A percentile compares a stretch with the other conserved stretches of the same genome.
These are phyloP conservation scores for Rhaphigaster nebulosa DNA, from an alignment of 2,888 invertebrate species.

Conservation along the genomic window DNA sequence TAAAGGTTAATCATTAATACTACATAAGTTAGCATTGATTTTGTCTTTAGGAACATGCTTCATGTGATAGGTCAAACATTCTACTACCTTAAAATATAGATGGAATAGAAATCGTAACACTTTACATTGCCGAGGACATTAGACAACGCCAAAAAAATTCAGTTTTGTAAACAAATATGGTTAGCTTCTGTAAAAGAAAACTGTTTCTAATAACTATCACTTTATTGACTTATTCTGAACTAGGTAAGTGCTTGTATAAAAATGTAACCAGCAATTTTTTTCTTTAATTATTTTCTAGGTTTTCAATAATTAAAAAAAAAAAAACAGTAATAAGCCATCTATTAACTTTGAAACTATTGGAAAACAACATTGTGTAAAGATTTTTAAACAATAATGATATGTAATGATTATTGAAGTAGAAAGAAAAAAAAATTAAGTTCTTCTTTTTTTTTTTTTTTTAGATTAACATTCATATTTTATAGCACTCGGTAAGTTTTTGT, in stretches of 20 bases:
- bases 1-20: slow-evolving; percentile 28
- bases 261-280: not conserved
- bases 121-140: not conserved
- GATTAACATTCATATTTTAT: not conserved
- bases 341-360: not conserved
- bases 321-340: not conserved
- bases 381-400: not conserved
- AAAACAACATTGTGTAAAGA: not conserved
- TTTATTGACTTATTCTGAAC: not conserved
- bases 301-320: not conserved
- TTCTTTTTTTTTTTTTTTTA: not conserved
- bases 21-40: not conserved
- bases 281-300: not conserved
- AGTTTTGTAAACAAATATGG: not conserved
- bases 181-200: not conserved
- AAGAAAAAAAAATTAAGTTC: not conserved
- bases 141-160: not conserved
- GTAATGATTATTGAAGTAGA: not conserved
- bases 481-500: not conserved
- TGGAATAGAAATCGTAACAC: not conserved
- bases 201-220: not conserved
- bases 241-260: not conserved
- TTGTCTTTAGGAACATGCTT: not conserved
- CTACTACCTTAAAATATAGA: slow-evolving; percentile 1
- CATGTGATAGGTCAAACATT: slow-evolving; percentile 31